Percentiles rank a stretch among this genome's conserved stretches.
Conservation (phyloP, 2,797 vertebrate species). For the Bryconaethiops microstoma region DNA sequence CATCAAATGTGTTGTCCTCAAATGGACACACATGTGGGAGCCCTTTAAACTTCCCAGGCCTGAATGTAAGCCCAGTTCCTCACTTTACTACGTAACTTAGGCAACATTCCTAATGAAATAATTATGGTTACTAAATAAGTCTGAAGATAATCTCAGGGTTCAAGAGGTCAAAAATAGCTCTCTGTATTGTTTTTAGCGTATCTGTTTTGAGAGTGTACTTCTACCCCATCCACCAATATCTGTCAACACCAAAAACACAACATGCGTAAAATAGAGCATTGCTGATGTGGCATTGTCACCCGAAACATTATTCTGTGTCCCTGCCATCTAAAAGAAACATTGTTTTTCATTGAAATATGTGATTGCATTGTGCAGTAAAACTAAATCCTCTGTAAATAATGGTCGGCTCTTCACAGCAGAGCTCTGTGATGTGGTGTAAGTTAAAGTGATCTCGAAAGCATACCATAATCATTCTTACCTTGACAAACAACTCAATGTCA, state of each 20-base stretch:
- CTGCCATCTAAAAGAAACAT: not conserved
- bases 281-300: not conserved
- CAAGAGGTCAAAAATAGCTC: not conserved
- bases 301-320: too few species aligned
- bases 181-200: not conserved
- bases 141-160: not conserved
- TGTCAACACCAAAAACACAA: not conserved
- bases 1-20: too few species aligned
- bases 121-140: not conserved
- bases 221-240: slow-evolving; percentile 17
- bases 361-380: not conserved
- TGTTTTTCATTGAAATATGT: not conserved
- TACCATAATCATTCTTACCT: slow-evolving; percentile 77
- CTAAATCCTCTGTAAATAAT: not conserved
- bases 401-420: not conserved
- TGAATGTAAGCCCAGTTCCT: not conserved
- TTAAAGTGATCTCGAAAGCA: not conserved
- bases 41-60: not conserved
- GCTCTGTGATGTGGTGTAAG: not conserved
- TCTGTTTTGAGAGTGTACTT: slow-evolving; percentile 8
- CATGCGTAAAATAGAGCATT: not conserved
- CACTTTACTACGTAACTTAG: not conserved
- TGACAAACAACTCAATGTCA: slow-evolving; percentile 96
- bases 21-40: too few species aligned
- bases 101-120: not conserved